Evolutionary conservation across 2,888 invertebrate species (phyloP), one percentile per base, ranked within the genome.

Genomic region (Nomada fucata): DNA sequence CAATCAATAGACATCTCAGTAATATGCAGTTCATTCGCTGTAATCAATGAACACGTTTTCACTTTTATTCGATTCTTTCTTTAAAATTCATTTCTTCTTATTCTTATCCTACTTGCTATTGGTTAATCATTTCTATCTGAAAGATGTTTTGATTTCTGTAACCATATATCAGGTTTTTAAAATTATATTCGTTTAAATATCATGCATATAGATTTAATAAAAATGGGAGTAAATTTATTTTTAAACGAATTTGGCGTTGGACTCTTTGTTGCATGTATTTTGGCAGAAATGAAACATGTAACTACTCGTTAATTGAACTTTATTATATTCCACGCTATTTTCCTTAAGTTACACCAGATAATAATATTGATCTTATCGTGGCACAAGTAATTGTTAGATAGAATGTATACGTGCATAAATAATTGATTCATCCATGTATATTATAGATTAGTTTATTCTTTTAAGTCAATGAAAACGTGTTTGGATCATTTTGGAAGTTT

Each of bases 1-100:
- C 72, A 83, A 83, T 83, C 82, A 75, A 83, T 83, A 83, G 82
- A 82, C 68, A 81, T 77, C 63, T 76, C 10, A 63, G 57, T 67
- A 83, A 70, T 72, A 61, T 74, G 63, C 77, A 74, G 52, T 64
- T 71, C 67, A 29, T 64, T 72, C 81, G 26, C 76, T 55, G 29
- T 23, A 60, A 72, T 69, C 47, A 55, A 13, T 11, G 50, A 74
- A 69, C 82, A 76, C 69, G 64, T 81, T 80, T 82, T 47, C 59
- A 42, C 42, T 0, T 70, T 79, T 53, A 18, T 64, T 53, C 26
- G 2, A 26, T 20, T 67, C n/a, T 42, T 53, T 23, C 68, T 53
- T 59, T 20, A 15, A 18, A n/a, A 18, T 29, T 15, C 7, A 1
- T 13, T 47, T 55, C 29, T 13, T 36, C 29, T 44, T 15, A 18